Base-by-base conservation (phyloP, 2,113 vertebrate species). In the Phaetusa simplex region DNA sequence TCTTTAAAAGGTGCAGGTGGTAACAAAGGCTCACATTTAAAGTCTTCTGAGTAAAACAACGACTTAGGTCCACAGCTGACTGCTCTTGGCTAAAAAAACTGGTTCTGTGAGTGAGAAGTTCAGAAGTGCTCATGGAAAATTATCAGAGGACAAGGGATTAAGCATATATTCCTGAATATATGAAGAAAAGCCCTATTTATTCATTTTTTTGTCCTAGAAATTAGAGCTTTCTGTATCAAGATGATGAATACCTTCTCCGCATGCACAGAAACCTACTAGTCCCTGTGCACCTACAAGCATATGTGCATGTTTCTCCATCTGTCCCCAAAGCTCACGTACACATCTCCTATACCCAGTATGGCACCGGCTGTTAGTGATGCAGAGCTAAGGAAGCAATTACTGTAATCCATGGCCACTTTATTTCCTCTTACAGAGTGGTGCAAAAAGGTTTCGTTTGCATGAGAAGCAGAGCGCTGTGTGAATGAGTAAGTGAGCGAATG, bases 291-390 rank as follows among this genome's bases (percentile, higher is more conserved):
- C 66, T 40, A 1, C 8, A 8, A 64, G 26, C 19, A 1, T 5
- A 9, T 2, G 34, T 2, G 24, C 2, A 9, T 18, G 36, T 61
- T 64, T 42, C 40, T 40, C 43, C 9, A 1, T 2, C 1, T 1
- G 49, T 38, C 56, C 38, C 55, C 86, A 52, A 7, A 56, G 62
- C 55, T 38, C 22, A 4, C 49, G 12, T 4, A 11, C 32, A 5
- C 56, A 27, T 12, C 50, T 43, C 67, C 32, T 12, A 3, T 5
- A 59, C 10, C 36, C 56, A 7, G 40, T 3, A 6, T 2, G 14
- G 45, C 82, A 50, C 8, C 0, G 36, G 30, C 70, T 56, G 43
- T 14, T 19, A 23, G 40, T 16, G 16, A 7, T 0, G 49, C 65
- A 17, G 64, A 55, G 38, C 38, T 30, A 19, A 26, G 15, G 43